Evolutionary conservation across 2,113 vertebrate species (phyloP), one percentile per base, ranked within the genome.

Genomic region (Cyprinodon variegatus): DNA sequence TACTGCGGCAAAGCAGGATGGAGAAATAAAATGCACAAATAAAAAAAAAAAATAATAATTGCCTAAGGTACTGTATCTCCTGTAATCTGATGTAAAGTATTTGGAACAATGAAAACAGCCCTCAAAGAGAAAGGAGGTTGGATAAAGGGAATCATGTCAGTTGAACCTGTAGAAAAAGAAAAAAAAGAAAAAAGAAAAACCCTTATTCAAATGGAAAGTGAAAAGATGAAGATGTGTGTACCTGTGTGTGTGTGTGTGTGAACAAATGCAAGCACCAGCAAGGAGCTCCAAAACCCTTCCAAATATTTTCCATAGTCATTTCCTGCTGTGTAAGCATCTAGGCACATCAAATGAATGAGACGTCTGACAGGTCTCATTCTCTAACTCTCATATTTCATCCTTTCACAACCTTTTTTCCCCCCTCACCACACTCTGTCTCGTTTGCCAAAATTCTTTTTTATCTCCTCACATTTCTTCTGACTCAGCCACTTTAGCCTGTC

Each of bases 311-410:
- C 59, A 36, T 80, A 86, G 70, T 46, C 41, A 77, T 63, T 82
- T 82, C 70, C 76, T 74, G 83, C 74, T 81, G 64, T 20, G 74
- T 77, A 74, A 76, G 76, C 76, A n/a, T 77, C 71, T 53, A 72
- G 62, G 41, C 68, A 77, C 76, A 85, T 85, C 74, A 87, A 86
- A 81, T 71, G 67, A 79, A 75, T 0, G 22, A 72, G 61, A 64
- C 20, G 45, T 66, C 63, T 81, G 73, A 40, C 63, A 46, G 60
- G 50, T 71, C 76, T 82, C 78, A 79, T 79, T 72, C 64, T 70
- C 43, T 53, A 61, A 63, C 38, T 82, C 65, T 78, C 70, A 74
- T 60, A 78, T 78, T 69, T 81, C 69, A 75, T 77, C 65, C 62
- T 62, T 22, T 72, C 61, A 63, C 29, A 2, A 53, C 41, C 72